phyloP scores from a whole-genome alignment of 2,113 vertebrate genomes.

The Pelecanus crispus region DNA sequence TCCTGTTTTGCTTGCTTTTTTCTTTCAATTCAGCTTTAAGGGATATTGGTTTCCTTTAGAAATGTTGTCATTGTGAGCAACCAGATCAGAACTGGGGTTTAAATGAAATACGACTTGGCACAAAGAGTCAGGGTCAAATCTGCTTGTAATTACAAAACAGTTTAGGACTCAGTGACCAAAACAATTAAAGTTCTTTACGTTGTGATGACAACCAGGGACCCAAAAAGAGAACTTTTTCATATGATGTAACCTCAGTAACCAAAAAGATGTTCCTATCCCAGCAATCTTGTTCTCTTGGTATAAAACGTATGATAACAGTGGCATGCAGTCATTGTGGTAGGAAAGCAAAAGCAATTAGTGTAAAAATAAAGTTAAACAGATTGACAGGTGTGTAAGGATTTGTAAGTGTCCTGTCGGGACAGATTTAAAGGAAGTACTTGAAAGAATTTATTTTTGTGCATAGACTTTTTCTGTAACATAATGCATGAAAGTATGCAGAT shows the following conservation, averaged over 20 bases:
- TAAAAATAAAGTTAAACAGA: not conserved
- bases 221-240: not conserved
- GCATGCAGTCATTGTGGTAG: not conserved
- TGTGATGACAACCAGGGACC: not conserved
- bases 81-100: not conserved
- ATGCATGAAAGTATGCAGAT: not conserved
- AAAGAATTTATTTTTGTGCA: not conserved
- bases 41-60: not conserved
- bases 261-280: not conserved
- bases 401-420: not conserved
- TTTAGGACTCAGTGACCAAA: not conserved
- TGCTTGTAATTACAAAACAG: not conserved
- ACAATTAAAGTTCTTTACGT: not conserved
- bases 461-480: not conserved
- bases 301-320: not conserved
- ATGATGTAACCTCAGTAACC: not conserved
- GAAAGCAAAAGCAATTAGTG: not conserved
- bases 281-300: not conserved
- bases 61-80: not conserved
- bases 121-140: not conserved
- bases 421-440: not conserved
- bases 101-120: not conserved
- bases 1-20: not conserved
- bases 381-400: not conserved
- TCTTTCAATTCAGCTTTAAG: not conserved